These are phyloP conservation scores for Phylloscopus collybita DNA, from an alignment of 2,797 vertebrate genomes.

Conservation along the genomic window DNA sequence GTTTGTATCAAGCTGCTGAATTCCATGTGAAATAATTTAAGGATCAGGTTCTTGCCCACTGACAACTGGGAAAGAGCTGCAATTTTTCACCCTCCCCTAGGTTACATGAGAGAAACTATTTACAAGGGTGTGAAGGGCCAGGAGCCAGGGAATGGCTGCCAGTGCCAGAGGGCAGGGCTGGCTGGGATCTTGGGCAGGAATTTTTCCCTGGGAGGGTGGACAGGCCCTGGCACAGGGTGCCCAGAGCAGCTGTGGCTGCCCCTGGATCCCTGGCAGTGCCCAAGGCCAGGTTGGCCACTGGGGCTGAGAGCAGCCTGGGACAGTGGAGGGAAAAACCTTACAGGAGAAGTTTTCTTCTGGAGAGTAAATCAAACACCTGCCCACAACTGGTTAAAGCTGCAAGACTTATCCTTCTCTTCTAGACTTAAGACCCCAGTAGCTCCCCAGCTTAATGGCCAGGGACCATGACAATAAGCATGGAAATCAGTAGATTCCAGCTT, in stretches of 20 bases:
- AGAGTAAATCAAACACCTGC: background rate
- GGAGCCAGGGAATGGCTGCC: rapidly evolving
- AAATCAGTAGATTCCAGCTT: background rate
- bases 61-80: background rate
- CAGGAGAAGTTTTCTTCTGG: background rate
- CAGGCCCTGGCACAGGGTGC: background rate
- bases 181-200: background rate
- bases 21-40: background rate
- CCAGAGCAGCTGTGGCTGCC: background rate
- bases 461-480: background rate
- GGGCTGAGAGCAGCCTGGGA: background rate
- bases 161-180: background rate
- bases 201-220: background rate
- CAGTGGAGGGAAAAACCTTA: background rate
- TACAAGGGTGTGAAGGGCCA: background rate
- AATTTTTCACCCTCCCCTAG: background rate
- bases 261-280: background rate
- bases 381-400: background rate
- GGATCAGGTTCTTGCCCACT: background rate
- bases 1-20: background rate
- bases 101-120: background rate
- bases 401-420: background rate
- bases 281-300: background rate
- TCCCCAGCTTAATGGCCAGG: background rate
- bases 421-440: background rate